These are phyloP conservation scores for Sminthopsis crassicaudata DNA, from an alignment of 2,113 vertebrate species.

Conservation along the genomic window DNA sequence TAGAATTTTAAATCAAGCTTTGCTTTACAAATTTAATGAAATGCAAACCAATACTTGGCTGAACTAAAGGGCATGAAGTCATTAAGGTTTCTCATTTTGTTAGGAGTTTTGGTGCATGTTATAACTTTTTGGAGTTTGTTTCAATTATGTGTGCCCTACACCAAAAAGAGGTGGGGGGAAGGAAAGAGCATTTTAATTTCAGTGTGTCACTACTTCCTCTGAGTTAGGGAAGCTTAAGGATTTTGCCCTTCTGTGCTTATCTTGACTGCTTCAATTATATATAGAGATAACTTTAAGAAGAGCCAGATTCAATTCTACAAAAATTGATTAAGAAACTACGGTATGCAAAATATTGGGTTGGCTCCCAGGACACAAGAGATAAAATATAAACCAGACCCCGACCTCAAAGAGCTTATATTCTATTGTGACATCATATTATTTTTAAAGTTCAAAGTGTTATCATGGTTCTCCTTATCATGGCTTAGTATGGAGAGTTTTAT, in stretches of 20 bases:
- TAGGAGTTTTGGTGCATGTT: slow-evolving; percentile 62
- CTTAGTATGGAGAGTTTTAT: neutral
- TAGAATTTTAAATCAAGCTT: slow-evolving; percentile 71
- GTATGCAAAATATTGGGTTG: neutral
- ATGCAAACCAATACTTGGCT: slow-evolving; percentile 74
- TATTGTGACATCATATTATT: neutral
- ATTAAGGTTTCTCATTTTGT: slow-evolving; percentile 76
- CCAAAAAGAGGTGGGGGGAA: neutral
- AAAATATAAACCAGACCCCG: neutral
- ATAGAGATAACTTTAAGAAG: neutral
- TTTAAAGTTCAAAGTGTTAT: neutral
- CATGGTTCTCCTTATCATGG: neutral
- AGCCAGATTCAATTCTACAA: neutral
- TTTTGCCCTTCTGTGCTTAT: neutral
- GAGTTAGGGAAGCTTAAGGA: neutral
- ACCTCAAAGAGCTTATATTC: neutral
- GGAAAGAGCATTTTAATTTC: neutral
- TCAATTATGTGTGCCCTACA: neutral
- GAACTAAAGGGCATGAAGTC: slow-evolving; percentile 68
- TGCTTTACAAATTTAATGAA: slow-evolving; percentile 77
- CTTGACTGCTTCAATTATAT: neutral
- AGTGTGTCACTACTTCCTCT: neutral
- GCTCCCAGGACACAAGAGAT: neutral
- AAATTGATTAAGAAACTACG: neutral
- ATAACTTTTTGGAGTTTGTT: slow-evolving; percentile 53